Conservation (phyloP, 1,140 invertebrate species). For the Solenopsis fugax region DNA sequence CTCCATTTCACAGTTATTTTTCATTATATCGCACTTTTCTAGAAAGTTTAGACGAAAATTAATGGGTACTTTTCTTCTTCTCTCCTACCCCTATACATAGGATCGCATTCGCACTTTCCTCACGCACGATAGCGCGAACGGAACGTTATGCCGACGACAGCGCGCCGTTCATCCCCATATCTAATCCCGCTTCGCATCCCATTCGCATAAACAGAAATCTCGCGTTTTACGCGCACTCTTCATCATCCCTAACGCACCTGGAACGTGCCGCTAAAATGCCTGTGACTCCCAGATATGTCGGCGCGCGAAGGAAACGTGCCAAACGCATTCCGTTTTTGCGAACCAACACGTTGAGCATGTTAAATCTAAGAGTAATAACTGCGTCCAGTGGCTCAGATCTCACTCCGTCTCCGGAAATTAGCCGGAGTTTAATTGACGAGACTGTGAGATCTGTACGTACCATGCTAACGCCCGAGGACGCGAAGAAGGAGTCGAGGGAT, state of each 20-base stretch:
- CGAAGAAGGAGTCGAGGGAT: not conserved
- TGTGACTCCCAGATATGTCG: not conserved
- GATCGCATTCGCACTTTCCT: conserved; percentile 78
- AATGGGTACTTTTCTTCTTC: conserved; percentile 75
- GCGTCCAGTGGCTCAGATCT: not conserved
- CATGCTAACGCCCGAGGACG: not conserved
- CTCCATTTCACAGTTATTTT: not conserved
- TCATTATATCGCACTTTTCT: not conserved
- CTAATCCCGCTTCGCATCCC: conserved; percentile 63
- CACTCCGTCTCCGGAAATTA: conserved; percentile 3
- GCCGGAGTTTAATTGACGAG: conserved; percentile 13
- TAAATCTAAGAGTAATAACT: not conserved
- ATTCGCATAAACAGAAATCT: conserved; percentile 2
- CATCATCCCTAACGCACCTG: conserved; percentile 16
- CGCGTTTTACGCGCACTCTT: not conserved
- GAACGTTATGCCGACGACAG: conserved; percentile 80
- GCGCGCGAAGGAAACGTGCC: conserved; percentile 16
- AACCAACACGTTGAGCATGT: conserved; percentile 7
- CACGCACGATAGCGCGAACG: conserved; percentile 76
- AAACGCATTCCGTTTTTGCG: conserved; percentile 36
- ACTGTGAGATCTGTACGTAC: conserved; percentile 15
- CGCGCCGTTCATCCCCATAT: conserved; percentile 63
- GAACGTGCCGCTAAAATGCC: conserved; percentile 1
- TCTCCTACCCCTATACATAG: conserved; percentile 78
- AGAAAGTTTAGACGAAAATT: conserved; percentile 34